phyloP scores from a whole-genome alignment of 2,797 vertebrate genomes.

The Malacoraja senta region DNA sequence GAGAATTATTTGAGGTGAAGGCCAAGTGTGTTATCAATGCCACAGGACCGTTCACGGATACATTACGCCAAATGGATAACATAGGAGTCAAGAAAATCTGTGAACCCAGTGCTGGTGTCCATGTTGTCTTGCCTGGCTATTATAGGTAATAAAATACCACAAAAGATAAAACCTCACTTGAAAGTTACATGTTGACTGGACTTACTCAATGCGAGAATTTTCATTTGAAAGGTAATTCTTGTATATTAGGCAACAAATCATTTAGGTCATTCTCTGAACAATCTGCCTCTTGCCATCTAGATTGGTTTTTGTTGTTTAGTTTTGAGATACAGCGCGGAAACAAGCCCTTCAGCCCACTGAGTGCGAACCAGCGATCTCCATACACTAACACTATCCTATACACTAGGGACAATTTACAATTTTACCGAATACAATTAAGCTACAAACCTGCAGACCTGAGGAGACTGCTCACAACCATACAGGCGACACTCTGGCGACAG shows the following conservation, averaged over 20 bases:
- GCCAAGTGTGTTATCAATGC: slow-evolving; percentile 98
- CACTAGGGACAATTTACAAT: no score
- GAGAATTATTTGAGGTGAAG: slow-evolving; percentile 82
- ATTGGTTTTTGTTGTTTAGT: neutral
- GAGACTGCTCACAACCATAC: no score
- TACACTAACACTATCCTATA: no score
- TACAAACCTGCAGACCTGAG: no score
- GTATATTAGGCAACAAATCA: neutral
- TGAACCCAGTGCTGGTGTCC: slow-evolving; percentile 89
- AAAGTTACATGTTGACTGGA: no score
- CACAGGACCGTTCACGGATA: slow-evolving; percentile 92
- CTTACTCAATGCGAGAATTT: neutral
- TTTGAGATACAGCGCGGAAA: no score
- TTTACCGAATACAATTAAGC: no score
- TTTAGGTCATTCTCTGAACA: neutral
- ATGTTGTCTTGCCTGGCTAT: slow-evolving; percentile 95
- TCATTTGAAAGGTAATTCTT: neutral
- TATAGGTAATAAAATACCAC: slow-evolving; percentile 72
- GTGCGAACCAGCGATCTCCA: no score
- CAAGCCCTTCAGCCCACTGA: no score
- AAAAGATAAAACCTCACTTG: neutral
- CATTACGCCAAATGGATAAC: slow-evolving; percentile 88
- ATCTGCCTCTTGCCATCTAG: neutral
- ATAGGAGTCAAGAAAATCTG: slow-evolving; percentile 73
- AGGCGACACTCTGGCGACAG: no score